Conservation (phyloP, 30 jellyfish, hydroid and myxozoan genomes). For the Catostylus mosaicus region DNA sequence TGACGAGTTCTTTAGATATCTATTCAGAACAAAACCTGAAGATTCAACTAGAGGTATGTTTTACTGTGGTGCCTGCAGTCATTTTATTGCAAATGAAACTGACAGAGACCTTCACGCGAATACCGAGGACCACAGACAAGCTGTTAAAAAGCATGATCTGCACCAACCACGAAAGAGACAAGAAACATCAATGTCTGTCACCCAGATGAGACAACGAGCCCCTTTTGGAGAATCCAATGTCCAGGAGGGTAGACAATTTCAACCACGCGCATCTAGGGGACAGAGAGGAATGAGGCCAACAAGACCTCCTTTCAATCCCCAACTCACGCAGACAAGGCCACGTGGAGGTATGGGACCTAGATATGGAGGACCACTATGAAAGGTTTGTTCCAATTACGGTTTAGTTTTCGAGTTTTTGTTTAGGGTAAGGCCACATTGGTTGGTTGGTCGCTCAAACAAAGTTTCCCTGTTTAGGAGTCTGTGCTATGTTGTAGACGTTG, state of each 20-base stretch:
- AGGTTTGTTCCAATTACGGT: too few relatives aligned
- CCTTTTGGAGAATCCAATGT: neutral
- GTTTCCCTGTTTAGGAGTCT: too few relatives aligned
- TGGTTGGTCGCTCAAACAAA: too few relatives aligned
- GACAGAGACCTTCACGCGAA: slow-evolving; percentile 57
- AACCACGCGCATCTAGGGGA: neutral
- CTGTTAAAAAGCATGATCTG: neutral
- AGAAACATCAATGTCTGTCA: neutral
- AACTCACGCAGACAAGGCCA: slow-evolving; percentile 37
- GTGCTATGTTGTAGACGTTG: too few relatives aligned
- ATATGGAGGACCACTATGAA: neutral
- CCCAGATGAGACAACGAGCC: neutral
- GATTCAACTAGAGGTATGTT: slow-evolving; percentile 28
- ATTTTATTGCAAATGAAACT: slow-evolving; percentile 9
- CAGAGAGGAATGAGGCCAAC: slow-evolving; percentile 13
- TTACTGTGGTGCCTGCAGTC: slow-evolving; percentile 30
- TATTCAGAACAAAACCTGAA: slow-evolving; percentile 16
- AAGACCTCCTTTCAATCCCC: neutral
- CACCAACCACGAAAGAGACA: neutral
- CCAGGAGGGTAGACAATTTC: slow-evolving; percentile 13
- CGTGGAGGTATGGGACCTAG: slow-evolving; percentile 26
- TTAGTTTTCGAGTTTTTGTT: too few relatives aligned
- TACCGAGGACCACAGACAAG: slow-evolving; percentile 35
- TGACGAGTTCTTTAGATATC: slow-evolving; percentile 1
- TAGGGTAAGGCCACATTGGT: too few relatives aligned